These are phyloP conservation scores for Caenorhabditis uteleia DNA, from an alignment of 2,888 invertebrate species.

Conservation along the genomic window DNA sequence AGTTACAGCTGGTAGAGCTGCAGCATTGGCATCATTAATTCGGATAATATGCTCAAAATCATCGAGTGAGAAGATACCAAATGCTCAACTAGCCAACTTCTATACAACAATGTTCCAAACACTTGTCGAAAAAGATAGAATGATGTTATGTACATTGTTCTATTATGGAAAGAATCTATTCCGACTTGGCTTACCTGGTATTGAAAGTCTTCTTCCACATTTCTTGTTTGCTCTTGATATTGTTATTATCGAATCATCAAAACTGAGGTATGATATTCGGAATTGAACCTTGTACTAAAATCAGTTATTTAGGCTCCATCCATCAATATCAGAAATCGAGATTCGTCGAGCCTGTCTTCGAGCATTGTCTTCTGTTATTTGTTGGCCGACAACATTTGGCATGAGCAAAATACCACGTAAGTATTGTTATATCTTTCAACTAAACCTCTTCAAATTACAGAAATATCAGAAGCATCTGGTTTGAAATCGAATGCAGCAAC, in stretches of 20 bases:
- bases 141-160: slow-evolving; percentile 65
- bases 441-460: slow-evolving; percentile 10
- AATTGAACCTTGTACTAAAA: neutral
- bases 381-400: slow-evolving; percentile 89
- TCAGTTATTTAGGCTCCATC: slow-evolving; percentile 55
- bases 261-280: slow-evolving; percentile 51
- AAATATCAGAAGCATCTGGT: slow-evolving; percentile 36
- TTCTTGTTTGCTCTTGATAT: slow-evolving; percentile 88
- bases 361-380: slow-evolving; percentile 86
- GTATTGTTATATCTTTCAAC: neutral
- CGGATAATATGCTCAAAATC: slow-evolving; percentile 94
- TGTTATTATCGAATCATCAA: slow-evolving; percentile 79
- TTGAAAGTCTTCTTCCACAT: slow-evolving; percentile 86
- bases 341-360: slow-evolving; percentile 90
- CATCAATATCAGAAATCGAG: slow-evolving; percentile 70
- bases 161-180: slow-evolving; percentile 78
- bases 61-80: slow-evolving; percentile 88
- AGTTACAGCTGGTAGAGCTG: slow-evolving; percentile 49
- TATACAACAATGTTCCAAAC: slow-evolving; percentile 88
- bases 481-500: slow-evolving; percentile 50
- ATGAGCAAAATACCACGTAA: slow-evolving; percentile 54
- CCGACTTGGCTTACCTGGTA: slow-evolving; percentile 82
- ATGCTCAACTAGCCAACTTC: slow-evolving; percentile 88
- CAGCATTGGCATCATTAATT: slow-evolving; percentile 78
- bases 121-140: slow-evolving; percentile 63